These are phyloP conservation scores for Arctia plantaginis DNA, from an alignment of 2,888 invertebrate genomes.

Conservation along the genomic window DNA sequence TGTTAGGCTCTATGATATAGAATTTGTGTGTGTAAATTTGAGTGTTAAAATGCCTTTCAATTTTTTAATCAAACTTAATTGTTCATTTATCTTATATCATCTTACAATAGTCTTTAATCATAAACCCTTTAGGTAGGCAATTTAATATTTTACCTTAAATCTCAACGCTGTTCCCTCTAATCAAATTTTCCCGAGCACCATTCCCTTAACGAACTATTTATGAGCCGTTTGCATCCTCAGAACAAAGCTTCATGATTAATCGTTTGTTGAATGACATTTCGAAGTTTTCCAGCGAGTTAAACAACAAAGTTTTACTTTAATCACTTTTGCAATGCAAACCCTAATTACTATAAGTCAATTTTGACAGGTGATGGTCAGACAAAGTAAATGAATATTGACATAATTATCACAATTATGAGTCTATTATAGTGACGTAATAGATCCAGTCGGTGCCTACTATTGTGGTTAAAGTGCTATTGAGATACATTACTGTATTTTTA, in stretches of 20 bases:
- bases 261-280: conserved; percentile 64
- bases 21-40: not conserved
- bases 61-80: not conserved
- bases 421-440: not conserved
- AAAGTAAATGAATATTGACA: conserved; percentile 61
- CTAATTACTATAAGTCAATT: conserved; percentile 72
- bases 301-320: conserved; percentile 75
- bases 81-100: conserved; percentile 2
- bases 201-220: conserved; percentile 64
- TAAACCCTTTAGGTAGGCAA: conserved; percentile 11
- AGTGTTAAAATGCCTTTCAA: not conserved
- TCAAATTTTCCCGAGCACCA: conserved; percentile 41
- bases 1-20: not conserved
- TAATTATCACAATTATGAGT: conserved; percentile 8
- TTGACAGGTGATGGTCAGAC: conserved; percentile 68
- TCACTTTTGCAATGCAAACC: conserved; percentile 65
- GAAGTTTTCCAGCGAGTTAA: conserved; percentile 61
- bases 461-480: not conserved
- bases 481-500: no score
- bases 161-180: conserved; percentile 10
- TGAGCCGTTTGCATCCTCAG: conserved; percentile 66
- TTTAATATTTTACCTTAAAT: conserved; percentile 21
- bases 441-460: not conserved
- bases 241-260: conserved; percentile 74
- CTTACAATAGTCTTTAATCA: conserved; percentile 15